phyloP scores from a whole-genome alignment of 2,888 invertebrate genomes.

The Meloe dianella region DNA sequence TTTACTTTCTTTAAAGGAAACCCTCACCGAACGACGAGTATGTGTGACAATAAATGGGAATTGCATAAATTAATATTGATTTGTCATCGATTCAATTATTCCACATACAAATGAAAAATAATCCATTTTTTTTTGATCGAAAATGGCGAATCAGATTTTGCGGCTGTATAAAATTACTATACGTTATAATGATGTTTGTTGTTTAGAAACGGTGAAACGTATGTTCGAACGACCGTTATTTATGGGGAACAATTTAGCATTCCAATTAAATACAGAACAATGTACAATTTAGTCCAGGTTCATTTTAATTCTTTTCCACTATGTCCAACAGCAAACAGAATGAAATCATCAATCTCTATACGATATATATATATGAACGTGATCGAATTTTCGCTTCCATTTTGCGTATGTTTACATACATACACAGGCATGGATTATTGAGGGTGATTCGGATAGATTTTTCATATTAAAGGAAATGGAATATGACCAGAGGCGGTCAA shows the following conservation, averaged over 20 bases:
- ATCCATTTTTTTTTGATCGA: background rate
- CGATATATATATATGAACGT: background rate
- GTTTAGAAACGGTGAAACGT: background rate
- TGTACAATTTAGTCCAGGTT: background rate
- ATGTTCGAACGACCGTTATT: background rate
- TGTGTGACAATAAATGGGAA: background rate
- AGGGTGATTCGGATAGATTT: background rate
- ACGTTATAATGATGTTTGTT: background rate
- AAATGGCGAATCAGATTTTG: too few species aligned
- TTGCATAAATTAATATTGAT: background rate
- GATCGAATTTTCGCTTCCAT: background rate
- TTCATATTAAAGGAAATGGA: background rate
- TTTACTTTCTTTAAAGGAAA: conserved; percentile 7
- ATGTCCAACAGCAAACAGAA: background rate
- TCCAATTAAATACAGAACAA: background rate
- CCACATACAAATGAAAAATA: background rate
- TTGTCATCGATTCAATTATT: background rate
- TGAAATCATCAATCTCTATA: background rate
- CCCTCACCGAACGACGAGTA: background rate
- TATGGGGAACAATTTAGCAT: background rate
- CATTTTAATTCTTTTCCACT: background rate
- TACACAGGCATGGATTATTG: background rate
- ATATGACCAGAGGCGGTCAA: background rate
- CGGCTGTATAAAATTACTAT: background rate
- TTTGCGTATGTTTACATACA: background rate